phyloP scores from a whole-genome alignment of 2,888 invertebrate genomes.

The Tethea ocularis region DNA sequence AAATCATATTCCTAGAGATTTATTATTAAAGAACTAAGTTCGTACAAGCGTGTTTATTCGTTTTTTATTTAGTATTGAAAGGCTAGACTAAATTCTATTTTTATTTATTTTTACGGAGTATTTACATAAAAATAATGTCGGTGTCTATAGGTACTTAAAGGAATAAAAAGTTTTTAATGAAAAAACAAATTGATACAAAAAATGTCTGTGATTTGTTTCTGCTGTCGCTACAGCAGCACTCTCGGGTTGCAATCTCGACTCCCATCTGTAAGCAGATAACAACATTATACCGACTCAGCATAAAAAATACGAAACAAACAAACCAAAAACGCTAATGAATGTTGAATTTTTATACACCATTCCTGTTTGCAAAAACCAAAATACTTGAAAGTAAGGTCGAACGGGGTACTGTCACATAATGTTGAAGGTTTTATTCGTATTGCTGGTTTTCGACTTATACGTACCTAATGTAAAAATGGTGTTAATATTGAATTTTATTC shows the following conservation, averaged over 20 bases:
- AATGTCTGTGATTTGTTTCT: slow-evolving; percentile 41
- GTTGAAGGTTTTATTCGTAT: slow-evolving; percentile 64
- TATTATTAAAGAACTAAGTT: too few species aligned
- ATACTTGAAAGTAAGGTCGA: slow-evolving; percentile 57
- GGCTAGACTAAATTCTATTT: too few species aligned
- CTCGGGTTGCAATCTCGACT: slow-evolving; percentile 68
- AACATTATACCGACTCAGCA: slow-evolving; percentile 60
- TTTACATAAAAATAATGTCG: too few species aligned
- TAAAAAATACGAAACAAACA: slow-evolving; percentile 64
- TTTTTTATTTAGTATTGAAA: too few species aligned
- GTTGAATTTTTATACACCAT: slow-evolving; percentile 62
- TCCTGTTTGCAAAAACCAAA: slow-evolving; percentile 54
- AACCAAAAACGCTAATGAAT: slow-evolving; percentile 62
- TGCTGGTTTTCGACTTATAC: slow-evolving; percentile 61
- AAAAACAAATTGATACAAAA: too few species aligned
- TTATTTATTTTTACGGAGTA: too few species aligned
- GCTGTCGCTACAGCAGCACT: slow-evolving; percentile 59
- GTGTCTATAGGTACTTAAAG: too few species aligned
- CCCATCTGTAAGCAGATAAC: slow-evolving; percentile 65
- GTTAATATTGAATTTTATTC: slow-evolving; percentile 75
- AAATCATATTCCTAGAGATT: too few species aligned
- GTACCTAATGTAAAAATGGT: slow-evolving; percentile 75
- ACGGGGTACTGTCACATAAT: slow-evolving; percentile 68
- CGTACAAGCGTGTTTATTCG: too few species aligned
- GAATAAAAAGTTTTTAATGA: too few species aligned